These are phyloP conservation scores for Lysandra coridon DNA, from an alignment of 2,888 invertebrate species.

Conservation along the genomic window DNA sequence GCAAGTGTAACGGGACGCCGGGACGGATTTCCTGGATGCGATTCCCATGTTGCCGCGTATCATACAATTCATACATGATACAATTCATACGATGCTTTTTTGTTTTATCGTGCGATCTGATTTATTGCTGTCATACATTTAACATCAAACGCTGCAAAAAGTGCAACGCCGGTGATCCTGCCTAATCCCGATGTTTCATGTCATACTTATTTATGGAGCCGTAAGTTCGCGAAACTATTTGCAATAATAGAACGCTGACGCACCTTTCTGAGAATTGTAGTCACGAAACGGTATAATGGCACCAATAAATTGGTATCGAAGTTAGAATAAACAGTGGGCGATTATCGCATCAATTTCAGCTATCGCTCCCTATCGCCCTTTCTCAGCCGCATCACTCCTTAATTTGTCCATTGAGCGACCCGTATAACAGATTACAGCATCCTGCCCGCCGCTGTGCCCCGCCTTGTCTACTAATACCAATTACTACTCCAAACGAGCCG, in stretches of 20 bases:
- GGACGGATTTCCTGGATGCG: constrained; percentile 70
- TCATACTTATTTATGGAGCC: background rate
- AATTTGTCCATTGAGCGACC: constrained; percentile 67
- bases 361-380: constrained; percentile 38
- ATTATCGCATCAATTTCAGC: constrained; percentile 30
- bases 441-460: constrained; percentile 50
- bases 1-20: constrained; percentile 56
- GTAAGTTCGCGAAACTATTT: background rate
- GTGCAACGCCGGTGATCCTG: background rate
- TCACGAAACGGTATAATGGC: background rate
- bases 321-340: constrained; percentile 14
- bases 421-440: constrained; percentile 73
- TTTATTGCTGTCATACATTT: background rate
- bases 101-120: constrained; percentile 29
- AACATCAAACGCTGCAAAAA: constrained; percentile 1
- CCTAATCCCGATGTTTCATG: background rate
- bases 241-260: background rate
- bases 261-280: background rate
- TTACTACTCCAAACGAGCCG: constrained; percentile 38
- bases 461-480: constrained; percentile 40
- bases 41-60: constrained; percentile 62
- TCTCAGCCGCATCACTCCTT: constrained; percentile 46
- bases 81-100: constrained; percentile 33
- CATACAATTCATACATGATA: constrained; percentile 39
- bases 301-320: background rate